Evolutionary conservation across 2,797 vertebrate genomes (phyloP).

Genomic region (Danio albolineatus): DNA sequence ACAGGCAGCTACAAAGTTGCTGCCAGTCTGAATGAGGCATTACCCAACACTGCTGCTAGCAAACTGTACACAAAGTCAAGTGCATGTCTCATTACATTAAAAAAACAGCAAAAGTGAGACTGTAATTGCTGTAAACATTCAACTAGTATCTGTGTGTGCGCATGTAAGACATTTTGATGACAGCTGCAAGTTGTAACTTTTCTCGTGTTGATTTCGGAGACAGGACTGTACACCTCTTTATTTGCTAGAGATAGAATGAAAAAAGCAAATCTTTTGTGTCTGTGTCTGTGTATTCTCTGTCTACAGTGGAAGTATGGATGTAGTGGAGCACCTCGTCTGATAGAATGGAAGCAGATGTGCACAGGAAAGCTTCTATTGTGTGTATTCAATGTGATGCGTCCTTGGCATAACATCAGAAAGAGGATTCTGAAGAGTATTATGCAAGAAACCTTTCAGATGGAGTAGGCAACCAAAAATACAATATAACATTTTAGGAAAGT

Average conservation of each 20-base stretch:
- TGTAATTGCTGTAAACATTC: not conserved
- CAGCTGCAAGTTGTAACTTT: constrained; percentile 36
- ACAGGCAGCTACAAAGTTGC: too few species aligned
- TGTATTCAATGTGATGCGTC: not conserved
- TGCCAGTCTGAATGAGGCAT: too few species aligned
- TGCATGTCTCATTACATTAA: not conserved
- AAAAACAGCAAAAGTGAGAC: not conserved
- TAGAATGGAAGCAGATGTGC: constrained; percentile 33
- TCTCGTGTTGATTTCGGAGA: constrained; percentile 8
- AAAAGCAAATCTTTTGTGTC: not conserved
- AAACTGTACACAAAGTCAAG: not conserved
- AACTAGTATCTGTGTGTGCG: not conserved
- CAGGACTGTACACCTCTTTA: constrained; percentile 25
- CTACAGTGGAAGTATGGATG: not conserved
- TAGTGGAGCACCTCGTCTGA: constrained; percentile 7
- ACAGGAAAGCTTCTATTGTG: not conserved
- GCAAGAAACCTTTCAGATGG: not conserved
- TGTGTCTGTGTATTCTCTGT: not conserved
- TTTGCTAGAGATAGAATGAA: constrained; percentile 2
- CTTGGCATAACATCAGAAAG: not conserved
- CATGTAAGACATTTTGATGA: constrained; percentile 10
- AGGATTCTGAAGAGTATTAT: not conserved
- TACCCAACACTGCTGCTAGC: too few species aligned
- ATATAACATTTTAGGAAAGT: not conserved
- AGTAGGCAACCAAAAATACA: constrained; percentile 5